Conservation (phyloP, 2,888 invertebrate species). For the Hemaris fuciformis region DNA sequence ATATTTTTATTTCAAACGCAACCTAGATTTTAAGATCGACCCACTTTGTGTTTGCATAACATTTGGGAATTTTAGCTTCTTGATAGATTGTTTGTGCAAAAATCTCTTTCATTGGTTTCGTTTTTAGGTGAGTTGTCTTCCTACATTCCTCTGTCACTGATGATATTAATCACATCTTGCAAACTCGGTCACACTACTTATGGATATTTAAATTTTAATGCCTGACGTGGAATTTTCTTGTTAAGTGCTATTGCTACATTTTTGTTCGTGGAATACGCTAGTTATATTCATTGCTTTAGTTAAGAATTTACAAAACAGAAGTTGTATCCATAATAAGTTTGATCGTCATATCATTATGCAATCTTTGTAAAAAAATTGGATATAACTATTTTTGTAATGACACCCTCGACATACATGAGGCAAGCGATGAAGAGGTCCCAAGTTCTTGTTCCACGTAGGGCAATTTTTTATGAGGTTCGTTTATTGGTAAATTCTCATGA, state of each 20-base stretch:
- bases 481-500: too few relatives aligned
- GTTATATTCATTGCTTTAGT: background rate
- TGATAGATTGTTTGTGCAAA: conserved; percentile 11
- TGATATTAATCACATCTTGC: background rate
- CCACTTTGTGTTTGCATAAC: conserved; percentile 14
- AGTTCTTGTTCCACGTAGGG: too few relatives aligned
- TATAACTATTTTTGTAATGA: too few relatives aligned
- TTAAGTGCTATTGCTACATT: background rate
- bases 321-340: background rate
- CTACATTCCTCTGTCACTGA: background rate
- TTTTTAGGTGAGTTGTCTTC: background rate
- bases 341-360: too few relatives aligned
- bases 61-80: conserved; percentile 11
- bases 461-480: too few relatives aligned
- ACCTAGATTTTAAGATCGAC: conserved; percentile 15
- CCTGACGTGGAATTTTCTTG: background rate
- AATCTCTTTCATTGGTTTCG: conserved; percentile 8
- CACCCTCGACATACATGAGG: too few relatives aligned
- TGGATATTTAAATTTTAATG: background rate
- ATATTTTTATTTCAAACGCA: conserved; percentile 16
- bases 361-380: too few relatives aligned
- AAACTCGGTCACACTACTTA: background rate
- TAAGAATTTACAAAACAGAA: background rate
- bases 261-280: background rate
- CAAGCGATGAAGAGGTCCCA: too few relatives aligned